Evolutionary conservation across 2,888 invertebrate genomes (phyloP), one percentile per base, ranked within the genome.

Genomic region (Troides helena): DNA sequence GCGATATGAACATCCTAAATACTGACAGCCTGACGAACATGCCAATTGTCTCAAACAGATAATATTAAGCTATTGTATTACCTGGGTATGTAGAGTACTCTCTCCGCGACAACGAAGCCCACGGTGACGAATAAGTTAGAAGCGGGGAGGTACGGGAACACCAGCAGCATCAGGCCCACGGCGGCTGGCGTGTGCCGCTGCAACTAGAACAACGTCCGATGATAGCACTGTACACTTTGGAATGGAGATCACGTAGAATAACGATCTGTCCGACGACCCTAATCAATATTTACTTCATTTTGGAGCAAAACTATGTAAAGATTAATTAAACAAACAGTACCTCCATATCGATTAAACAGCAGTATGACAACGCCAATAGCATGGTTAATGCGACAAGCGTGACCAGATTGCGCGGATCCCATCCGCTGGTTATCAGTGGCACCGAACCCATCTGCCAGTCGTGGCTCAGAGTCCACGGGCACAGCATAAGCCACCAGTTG

Each of bases 391-490:
- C 95, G 23, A 95, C 92, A 75, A 95, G 94, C 0, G 97, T 96
- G 70, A 95, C 94, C 70, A 96, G 81, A 85, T 97, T 97, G 76
- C 97, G 92, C 5, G 93, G 92, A 83, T 97, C 97, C 97, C 88
- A 87, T 8, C 81, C 85, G 62, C 86, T 88, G 65, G 96, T 95
- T 75, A 98, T 93, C 72, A 97, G 91, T 30, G 97, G 96, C 72
- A 98, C 95, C 18, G 97, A 97, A 7, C 96, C 97, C 95, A 97
- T 96, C 90, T 97, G 97, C 97, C 97, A 98, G 86, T 98, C 98
- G 83, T 97, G 97, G 76, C 96, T 96, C 62, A 97, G 92, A 0
- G 94, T 94, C 79, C 94, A 94, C 0, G 97, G 97, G 74, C 95
- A 96, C 67, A 97, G 88, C n/a, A 97, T 90, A 72, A 98, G 87